Evolutionary conservation across 2,888 invertebrate species (phyloP).

Genomic region (Lordiphosa andalusiaca): DNA sequence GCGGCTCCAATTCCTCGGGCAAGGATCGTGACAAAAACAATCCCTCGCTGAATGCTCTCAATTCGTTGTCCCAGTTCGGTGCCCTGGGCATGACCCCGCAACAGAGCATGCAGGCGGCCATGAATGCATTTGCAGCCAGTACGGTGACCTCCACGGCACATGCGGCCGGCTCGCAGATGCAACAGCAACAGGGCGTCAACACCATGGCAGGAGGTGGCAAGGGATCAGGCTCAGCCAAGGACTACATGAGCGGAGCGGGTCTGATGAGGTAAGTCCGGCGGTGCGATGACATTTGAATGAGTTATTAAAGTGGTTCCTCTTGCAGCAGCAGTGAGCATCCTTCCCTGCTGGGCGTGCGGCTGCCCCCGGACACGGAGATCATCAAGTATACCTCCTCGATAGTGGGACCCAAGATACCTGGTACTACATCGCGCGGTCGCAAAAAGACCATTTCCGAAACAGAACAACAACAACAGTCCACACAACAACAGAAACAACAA

Average conservation of each 20-base stretch:
- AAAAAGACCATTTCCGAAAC: constrained; percentile 94
- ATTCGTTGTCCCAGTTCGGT: constrained; percentile 79
- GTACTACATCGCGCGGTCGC: constrained; percentile 90
- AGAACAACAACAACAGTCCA: constrained; percentile 82
- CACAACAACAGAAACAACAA: constrained; percentile 50
- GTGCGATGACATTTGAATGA: neutral
- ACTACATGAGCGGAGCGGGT: constrained; percentile 77
- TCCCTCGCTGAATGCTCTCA: constrained; percentile 79
- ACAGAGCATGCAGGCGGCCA: constrained; percentile 80
- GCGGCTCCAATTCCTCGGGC: constrained; percentile 18
- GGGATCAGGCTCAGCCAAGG: constrained; percentile 68
- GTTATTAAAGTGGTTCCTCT: constrained; percentile 33
- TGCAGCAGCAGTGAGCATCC: constrained; percentile 86
- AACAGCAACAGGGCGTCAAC: constrained; percentile 44
- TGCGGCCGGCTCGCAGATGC: constrained; percentile 37
- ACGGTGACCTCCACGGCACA: constrained; percentile 60
- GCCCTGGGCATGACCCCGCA: constrained; percentile 79
- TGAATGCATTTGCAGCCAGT: constrained; percentile 80
- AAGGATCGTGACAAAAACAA: constrained; percentile 79
- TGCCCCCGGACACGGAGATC: constrained; percentile 94
- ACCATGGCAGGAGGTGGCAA: constrained; percentile 49
- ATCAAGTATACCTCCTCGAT: constrained; percentile 94
- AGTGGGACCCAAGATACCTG: constrained; percentile 91
- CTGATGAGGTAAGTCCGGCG: constrained; percentile 52
- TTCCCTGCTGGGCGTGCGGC: constrained; percentile 89